Evolutionary conservation across 2,113 vertebrate species (phyloP).

Genomic region (Pseudopodoces humilis): DNA sequence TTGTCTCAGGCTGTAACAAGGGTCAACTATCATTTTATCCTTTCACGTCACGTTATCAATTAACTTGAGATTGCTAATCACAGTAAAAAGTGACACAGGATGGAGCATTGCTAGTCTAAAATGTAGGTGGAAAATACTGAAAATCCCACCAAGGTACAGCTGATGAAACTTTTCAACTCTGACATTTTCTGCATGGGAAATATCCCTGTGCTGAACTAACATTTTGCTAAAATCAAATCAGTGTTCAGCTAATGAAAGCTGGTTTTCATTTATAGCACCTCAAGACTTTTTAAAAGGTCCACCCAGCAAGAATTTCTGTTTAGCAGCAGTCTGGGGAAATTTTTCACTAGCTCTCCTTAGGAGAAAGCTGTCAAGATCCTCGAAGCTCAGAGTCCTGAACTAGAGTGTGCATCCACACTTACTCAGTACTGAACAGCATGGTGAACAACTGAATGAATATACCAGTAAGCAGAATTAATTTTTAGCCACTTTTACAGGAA

Average conservation of each 20-base stretch:
- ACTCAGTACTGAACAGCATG: background rate
- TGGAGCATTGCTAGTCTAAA: background rate
- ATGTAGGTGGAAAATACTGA: background rate
- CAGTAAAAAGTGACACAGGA: background rate
- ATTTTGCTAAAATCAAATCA: background rate
- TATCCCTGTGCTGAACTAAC: background rate
- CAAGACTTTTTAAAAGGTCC: background rate
- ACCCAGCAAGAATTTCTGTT: background rate
- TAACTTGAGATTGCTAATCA: background rate
- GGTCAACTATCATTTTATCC: background rate
- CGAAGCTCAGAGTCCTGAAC: background rate
- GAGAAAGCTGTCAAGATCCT: background rate
- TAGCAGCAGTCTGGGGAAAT: background rate
- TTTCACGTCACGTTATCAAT: background rate
- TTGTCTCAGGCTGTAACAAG: background rate
- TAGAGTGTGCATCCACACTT: background rate
- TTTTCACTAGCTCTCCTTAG: background rate
- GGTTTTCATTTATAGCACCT: background rate
- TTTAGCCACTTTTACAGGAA: background rate
- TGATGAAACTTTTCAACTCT: background rate
- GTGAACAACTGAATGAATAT: background rate
- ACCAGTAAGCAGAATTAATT: background rate
- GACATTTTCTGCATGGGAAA: background rate
- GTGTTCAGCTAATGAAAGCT: background rate
- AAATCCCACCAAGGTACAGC: background rate